These are phyloP conservation scores for Leuciscus idus DNA, from an alignment of 2,113 vertebrate species.

Conservation along the genomic window DNA sequence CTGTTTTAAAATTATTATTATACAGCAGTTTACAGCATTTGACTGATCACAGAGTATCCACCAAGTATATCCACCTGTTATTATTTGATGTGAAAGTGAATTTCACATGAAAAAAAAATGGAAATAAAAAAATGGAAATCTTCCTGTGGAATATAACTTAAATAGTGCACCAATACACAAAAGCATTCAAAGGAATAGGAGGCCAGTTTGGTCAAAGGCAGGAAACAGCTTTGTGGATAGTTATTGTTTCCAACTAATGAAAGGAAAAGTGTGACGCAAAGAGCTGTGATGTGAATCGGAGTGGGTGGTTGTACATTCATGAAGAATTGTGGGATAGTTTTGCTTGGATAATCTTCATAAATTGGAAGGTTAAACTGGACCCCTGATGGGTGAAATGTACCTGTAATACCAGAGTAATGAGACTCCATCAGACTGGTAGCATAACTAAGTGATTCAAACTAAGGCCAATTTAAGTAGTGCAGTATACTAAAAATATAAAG, in stretches of 20 bases:
- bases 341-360: conserved; percentile 65
- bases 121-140: background rate
- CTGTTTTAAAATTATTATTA: background rate
- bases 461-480: background rate
- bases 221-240: conserved; percentile 78
- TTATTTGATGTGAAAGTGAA: background rate
- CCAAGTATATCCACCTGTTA: background rate
- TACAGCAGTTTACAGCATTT: background rate
- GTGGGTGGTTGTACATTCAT: conserved; percentile 70
- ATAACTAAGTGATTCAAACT: background rate
- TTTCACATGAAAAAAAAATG: background rate
- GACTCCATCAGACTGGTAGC: background rate
- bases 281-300: conserved; percentile 79
- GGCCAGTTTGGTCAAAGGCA: conserved; percentile 71
- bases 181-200: conserved; percentile 33
- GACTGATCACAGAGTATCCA: background rate
- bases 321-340: conserved; percentile 70
- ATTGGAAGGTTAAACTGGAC: background rate
- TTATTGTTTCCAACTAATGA: conserved; percentile 84
- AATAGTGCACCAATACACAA: conserved; percentile 1
- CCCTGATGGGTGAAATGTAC: background rate
- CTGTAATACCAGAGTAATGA: background rate
- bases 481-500: background rate
- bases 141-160: conserved; percentile 20
- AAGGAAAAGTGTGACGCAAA: conserved; percentile 84